Conservation (phyloP, 2,888 invertebrate species). For the Apodemia mormo region DNA sequence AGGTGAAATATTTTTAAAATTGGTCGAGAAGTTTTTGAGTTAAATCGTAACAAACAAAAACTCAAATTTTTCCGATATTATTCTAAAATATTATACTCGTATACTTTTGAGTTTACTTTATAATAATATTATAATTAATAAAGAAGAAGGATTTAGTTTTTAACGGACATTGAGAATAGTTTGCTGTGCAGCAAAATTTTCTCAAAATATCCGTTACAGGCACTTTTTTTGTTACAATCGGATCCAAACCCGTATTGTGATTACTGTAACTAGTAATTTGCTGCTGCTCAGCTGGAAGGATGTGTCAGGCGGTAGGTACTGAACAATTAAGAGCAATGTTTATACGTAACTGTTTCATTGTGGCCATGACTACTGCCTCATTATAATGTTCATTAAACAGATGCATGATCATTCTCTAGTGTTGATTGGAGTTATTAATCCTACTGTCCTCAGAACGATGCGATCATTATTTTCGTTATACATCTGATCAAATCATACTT, state of each 20-base stretch:
- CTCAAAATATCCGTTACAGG: background rate
- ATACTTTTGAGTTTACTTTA: too few species aligned
- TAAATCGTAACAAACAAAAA: too few species aligned
- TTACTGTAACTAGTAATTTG: conserved; percentile 25
- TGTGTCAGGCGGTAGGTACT: conserved; percentile 52
- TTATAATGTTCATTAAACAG: conserved; percentile 24
- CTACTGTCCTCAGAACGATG: background rate
- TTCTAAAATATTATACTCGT: too few species aligned
- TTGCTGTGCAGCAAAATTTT: background rate
- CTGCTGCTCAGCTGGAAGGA: conserved; percentile 31
- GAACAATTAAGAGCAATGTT: conserved; percentile 67
- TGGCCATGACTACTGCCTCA: conserved; percentile 20
- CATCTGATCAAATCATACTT: background rate
- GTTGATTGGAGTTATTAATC: background rate
- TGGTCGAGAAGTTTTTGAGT: too few species aligned
- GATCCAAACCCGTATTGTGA: conserved; percentile 18
- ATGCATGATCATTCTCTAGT: conserved; percentile 19
- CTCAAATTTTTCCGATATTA: too few species aligned
- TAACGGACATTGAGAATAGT: too few species aligned
- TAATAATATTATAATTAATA: too few species aligned
- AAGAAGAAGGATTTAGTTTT: too few species aligned
- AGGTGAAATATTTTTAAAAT: too few species aligned
- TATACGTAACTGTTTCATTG: conserved; percentile 42
- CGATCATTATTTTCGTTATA: background rate
- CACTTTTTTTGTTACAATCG: too few species aligned